A percentile compares a stretch with the other conserved stretches of the same genome.
Evolutionary conservation across 2,113 vertebrate genomes (phyloP).

Genomic region (Ceyx melanurus): DNA sequence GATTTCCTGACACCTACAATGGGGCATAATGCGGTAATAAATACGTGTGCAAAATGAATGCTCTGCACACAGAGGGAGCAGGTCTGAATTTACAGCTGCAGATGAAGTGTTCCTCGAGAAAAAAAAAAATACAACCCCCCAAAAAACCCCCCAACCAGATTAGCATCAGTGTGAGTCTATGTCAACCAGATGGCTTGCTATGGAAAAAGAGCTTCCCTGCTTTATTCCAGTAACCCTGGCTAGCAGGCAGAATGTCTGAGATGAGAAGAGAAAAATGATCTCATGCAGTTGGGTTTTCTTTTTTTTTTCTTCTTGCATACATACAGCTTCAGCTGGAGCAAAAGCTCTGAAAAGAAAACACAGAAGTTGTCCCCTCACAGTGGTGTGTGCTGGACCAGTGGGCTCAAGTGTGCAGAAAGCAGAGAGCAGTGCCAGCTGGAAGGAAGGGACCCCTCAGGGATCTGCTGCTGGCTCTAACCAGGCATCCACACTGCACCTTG

Average conservation of each 20-base stretch:
- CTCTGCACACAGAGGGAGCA: conserved; percentile 30
- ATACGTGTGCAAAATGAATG: conserved; percentile 62
- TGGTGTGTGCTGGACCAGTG: background rate
- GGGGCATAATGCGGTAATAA: conserved; percentile 61
- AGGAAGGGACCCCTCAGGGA: rapidly evolving
- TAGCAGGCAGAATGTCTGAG: conserved; percentile 51
- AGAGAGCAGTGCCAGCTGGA: background rate
- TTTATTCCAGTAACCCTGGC: conserved; percentile 66
- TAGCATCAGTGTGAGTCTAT: conserved; percentile 73
- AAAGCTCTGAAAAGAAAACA: conserved; percentile 1
- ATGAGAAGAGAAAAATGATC: conserved; percentile 67
- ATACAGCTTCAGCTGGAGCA: conserved; percentile 38
- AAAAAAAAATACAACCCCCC: conserved; percentile 34
- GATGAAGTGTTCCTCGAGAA: conserved; percentile 66
- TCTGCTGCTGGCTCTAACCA: background rate
- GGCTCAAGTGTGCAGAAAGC: background rate
- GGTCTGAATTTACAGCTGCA: conserved; percentile 76
- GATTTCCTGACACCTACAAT: conserved; percentile 75
- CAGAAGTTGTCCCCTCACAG: background rate
- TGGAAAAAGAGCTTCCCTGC: conserved; percentile 57
- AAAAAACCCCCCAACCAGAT: conserved; percentile 68
- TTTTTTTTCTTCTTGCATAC: background rate
- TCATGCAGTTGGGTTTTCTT: conserved; percentile 46
- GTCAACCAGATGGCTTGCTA: conserved; percentile 76
- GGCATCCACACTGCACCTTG: background rate